These are phyloP conservation scores for Harpalus rufipes DNA, from an alignment of 2,888 invertebrate species.

Conservation along the genomic window DNA sequence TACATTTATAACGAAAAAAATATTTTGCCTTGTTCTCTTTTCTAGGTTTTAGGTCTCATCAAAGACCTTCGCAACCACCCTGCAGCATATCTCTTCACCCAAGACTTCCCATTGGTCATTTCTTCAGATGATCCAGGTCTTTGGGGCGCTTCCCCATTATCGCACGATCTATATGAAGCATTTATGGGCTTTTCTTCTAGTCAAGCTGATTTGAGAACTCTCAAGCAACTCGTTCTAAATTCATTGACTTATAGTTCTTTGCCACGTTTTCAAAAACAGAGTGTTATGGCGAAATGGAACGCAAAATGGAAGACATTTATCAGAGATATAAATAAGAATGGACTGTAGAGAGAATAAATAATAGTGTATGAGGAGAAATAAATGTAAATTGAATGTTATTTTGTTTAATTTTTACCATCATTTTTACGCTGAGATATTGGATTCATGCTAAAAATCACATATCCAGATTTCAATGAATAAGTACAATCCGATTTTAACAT, in stretches of 20 bases:
- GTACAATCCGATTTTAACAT: no score
- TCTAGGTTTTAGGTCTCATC: slow-evolving; percentile 81
- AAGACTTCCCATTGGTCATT: slow-evolving; percentile 85
- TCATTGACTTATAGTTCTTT: slow-evolving; percentile 86
- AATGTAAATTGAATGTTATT: no score
- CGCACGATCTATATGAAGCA: slow-evolving; percentile 88
- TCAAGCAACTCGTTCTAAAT: slow-evolving; percentile 87
- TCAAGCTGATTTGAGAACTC: slow-evolving; percentile 83
- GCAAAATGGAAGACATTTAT: slow-evolving; percentile 81
- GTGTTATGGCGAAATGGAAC: slow-evolving; percentile 79
- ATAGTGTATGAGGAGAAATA: neutral
- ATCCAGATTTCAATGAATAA: no score
- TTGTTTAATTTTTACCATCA: no score
- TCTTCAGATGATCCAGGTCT: slow-evolving; percentile 89
- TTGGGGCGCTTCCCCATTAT: slow-evolving; percentile 86
- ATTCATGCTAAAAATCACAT: no score
- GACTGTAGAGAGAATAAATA: neutral
- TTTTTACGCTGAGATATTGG: no score
- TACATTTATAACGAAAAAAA: no score
- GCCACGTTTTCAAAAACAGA: slow-evolving; percentile 76
- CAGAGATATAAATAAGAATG: slow-evolving; percentile 68
- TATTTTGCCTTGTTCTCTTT: no score
- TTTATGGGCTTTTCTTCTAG: slow-evolving; percentile 87
- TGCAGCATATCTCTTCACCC: slow-evolving; percentile 81
- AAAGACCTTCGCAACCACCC: slow-evolving; percentile 89